A percentile compares a stretch with the other conserved stretches of the same genome.
Evolutionary conservation across 2,797 vertebrate genomes (phyloP).

Genomic region (Thalassophryne amazonica): DNA sequence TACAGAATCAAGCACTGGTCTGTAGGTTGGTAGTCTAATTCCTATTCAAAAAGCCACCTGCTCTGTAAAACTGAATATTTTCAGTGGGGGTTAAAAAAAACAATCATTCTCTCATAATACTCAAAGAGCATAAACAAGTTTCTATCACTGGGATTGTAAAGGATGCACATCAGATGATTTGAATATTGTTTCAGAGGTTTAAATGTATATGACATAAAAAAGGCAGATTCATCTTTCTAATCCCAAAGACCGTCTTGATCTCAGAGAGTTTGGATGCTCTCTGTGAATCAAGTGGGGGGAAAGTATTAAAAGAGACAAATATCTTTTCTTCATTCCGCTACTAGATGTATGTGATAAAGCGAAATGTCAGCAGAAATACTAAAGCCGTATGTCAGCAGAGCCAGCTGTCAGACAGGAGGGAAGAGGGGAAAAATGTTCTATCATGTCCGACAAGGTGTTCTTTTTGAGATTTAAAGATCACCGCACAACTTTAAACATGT

Average conservation of each 20-base stretch:
- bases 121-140: constrained; percentile 36
- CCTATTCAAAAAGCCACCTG: no score
- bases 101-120: no score
- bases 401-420: constrained; percentile 93
- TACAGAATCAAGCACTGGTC: no score
- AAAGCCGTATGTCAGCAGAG: constrained; percentile 92
- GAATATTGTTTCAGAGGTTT: constrained; percentile 78
- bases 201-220: constrained; percentile 67
- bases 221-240: constrained; percentile 76
- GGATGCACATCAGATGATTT: constrained; percentile 49
- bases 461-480: constrained; percentile 99
- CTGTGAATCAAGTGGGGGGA: constrained; percentile 62
- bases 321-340: constrained; percentile 85
- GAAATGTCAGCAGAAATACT: constrained; percentile 99
- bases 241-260: constrained; percentile 81
- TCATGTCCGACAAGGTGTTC: constrained; percentile 99
- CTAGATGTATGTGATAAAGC: constrained; percentile 96
- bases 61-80: no score
- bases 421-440: constrained; percentile 99
- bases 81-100: no score
- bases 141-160: constrained; percentile 43
- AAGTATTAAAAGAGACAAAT: constrained; percentile 77
- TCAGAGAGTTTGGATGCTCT: constrained; percentile 69
- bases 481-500: constrained; percentile 98
- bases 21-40: no score